phyloP scores from a whole-genome alignment of 2,888 invertebrate species.

The Cremastobaeus sp. region DNA sequence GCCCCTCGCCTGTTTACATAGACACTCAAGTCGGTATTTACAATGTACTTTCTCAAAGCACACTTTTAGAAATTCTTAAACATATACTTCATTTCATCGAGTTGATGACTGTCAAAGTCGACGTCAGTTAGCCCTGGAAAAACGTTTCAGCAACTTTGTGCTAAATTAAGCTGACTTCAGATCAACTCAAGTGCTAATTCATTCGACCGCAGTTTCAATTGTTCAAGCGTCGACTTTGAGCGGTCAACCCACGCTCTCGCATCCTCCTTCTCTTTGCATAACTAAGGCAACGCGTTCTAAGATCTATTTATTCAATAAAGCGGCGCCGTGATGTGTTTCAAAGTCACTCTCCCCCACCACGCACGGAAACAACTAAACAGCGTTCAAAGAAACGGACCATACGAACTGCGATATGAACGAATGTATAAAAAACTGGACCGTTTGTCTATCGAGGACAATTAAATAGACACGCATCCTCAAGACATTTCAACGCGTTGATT shows the following conservation, averaged over 20 bases:
- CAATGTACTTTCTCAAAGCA: slow-evolving; percentile 52
- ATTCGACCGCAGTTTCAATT: slow-evolving; percentile 3
- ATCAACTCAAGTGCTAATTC: slow-evolving; percentile 13
- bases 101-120: slow-evolving; percentile 16
- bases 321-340: slow-evolving; percentile 44
- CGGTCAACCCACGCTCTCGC: not conserved
- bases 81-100: slow-evolving; percentile 1
- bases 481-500: slow-evolving; percentile 26
- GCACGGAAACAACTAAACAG: slow-evolving; percentile 13
- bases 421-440: slow-evolving; percentile 29
- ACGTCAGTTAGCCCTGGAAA: no score
- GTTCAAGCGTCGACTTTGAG: slow-evolving; percentile 6
- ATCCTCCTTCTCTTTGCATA: slow-evolving; percentile 41
- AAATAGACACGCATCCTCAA: slow-evolving; percentile 28
- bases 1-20: not conserved
- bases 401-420: slow-evolving; percentile 36
- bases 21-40: slow-evolving; percentile 53
- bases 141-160: no score
- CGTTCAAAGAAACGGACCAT: slow-evolving; percentile 9
- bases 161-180: no score
- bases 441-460: slow-evolving; percentile 32
- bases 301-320: slow-evolving; percentile 54
- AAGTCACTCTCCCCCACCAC: slow-evolving; percentile 1
- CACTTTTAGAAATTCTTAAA: slow-evolving; percentile 46
- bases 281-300: slow-evolving; percentile 60